A percentile compares a stretch with the other conserved stretches of the same genome.
phyloP scores from a whole-genome alignment of 2,888 invertebrate genomes.

The Macropis europaea region DNA sequence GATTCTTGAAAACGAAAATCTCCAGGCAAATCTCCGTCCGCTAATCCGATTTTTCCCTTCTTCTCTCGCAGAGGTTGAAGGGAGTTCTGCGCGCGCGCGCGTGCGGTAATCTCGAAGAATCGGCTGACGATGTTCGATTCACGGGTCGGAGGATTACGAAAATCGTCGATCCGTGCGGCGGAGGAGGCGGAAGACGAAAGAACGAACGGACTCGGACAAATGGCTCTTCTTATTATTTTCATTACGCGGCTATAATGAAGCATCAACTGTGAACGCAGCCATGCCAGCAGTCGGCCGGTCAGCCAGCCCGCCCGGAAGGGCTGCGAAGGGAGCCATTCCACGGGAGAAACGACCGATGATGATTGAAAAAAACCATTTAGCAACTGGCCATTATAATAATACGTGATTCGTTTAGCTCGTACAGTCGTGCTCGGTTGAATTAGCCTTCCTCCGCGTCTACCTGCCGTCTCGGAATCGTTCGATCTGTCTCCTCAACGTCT shows the following conservation, averaged over 20 bases:
- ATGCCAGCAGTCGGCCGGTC: constrained; percentile 49
- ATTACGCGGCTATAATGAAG: constrained; percentile 78
- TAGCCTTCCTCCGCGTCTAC: constrained; percentile 4
- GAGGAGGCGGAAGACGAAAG: neutral
- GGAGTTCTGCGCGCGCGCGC: no score
- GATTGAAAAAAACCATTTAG: constrained; percentile 80
- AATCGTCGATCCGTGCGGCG: neutral
- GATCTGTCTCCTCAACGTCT: neutral
- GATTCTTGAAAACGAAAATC: no score
- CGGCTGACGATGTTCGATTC: neutral
- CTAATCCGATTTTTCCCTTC: neutral
- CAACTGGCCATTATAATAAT: constrained; percentile 80
- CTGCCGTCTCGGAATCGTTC: neutral
- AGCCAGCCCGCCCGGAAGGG: constrained; percentile 28
- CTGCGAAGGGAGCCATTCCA: constrained; percentile 14
- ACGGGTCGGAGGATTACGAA: constrained; percentile 2
- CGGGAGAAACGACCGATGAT: constrained; percentile 58
- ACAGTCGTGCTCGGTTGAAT: constrained; percentile 65
- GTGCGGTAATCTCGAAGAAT: neutral
- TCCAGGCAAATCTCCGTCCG: constrained; percentile 3
- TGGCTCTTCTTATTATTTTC: constrained; percentile 78
- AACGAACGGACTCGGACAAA: constrained; percentile 69
- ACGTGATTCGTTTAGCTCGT: constrained; percentile 79
- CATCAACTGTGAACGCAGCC: constrained; percentile 71
- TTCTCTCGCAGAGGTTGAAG: neutral